Percentiles rank a stretch among this genome's conserved stretches.
Evolutionary conservation across 2,113 vertebrate species (phyloP).

Genomic region (Plestiodon gilberti): DNA sequence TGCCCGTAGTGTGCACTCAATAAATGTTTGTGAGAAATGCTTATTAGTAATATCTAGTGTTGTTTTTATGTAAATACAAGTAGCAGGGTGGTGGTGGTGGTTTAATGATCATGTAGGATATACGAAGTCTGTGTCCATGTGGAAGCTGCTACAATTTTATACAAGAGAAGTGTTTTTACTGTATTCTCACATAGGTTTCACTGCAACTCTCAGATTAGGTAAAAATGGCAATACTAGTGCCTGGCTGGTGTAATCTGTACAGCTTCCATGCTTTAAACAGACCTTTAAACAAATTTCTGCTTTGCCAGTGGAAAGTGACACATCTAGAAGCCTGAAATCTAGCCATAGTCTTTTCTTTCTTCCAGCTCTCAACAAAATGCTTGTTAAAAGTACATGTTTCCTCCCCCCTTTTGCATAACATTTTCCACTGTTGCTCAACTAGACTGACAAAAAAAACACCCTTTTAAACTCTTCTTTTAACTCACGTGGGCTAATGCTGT

Average conservation of each 20-base stretch:
- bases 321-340: background rate
- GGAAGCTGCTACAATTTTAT: too few species aligned
- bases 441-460: background rate
- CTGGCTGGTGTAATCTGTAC: background rate
- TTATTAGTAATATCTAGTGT: too few species aligned
- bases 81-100: background rate
- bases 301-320: background rate
- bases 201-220: background rate
- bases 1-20: background rate
- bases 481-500: background rate
- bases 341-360: slow-evolving; percentile 6
- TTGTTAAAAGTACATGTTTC: background rate
- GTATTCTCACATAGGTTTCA: background rate
- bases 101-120: background rate
- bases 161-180: background rate
- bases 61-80: too few species aligned
- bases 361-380: background rate
- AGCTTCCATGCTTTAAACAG: slow-evolving; percentile 14
- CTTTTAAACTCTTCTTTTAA: background rate
- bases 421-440: background rate
- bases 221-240: background rate
- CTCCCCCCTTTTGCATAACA: too few species aligned
- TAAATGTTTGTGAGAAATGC: too few species aligned
- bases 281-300: slow-evolving; percentile 8
- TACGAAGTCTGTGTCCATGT: background rate